Base-by-base conservation (phyloP, 2,113 vertebrate genomes). In the Phyllopteryx taeniolatus region DNA sequence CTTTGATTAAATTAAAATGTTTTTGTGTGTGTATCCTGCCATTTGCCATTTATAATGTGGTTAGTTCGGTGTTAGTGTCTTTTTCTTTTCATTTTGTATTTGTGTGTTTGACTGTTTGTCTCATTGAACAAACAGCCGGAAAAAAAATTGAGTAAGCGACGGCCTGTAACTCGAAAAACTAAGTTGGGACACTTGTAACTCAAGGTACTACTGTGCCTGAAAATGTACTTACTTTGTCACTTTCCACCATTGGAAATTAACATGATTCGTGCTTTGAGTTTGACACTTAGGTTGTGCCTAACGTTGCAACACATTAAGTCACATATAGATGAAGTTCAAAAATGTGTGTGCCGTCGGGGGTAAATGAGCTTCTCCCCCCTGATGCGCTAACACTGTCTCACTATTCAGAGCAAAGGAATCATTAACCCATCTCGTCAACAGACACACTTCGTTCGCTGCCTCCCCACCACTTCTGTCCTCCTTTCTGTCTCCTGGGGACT, bases 351-450 rank as follows among this genome's bases (percentile, higher is more conserved):
- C 79, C 62, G 39, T 84, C 5, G 39, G 84, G 87, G 84, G 83
- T 83, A 79, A 87, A 88, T 78, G 64, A 83, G 47, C 69, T 76
- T 73, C 76, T 78, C 74, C 68, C 64, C 63, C 73, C 63, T 54
- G 71, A 74, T 76, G 80, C 78, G 86, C 80, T 39, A 75, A 82
- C 72, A 82, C 74, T 70, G 71, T 79, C 67, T 77, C 67, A 79
- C 76, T 79, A 86, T 89, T 89, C 83, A 85, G 54, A 83, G 73
- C 75, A 68, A 56, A 83, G 78, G 62, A 91, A 89, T 91, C 86
- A 91, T 91, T 90, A 90, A 91, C 89, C 83, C 9, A 72, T 65
- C 78, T 76, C 82, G 85, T 82, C 87, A 89, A 87, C 82, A 83
- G 86, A 85, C 87, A 87, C 86, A 90, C 87, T 90, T 81, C 6